Evolutionary conservation across 2,888 invertebrate genomes (phyloP), one percentile per base, ranked within the genome.

Genomic region (Leucophenga maculata): DNA sequence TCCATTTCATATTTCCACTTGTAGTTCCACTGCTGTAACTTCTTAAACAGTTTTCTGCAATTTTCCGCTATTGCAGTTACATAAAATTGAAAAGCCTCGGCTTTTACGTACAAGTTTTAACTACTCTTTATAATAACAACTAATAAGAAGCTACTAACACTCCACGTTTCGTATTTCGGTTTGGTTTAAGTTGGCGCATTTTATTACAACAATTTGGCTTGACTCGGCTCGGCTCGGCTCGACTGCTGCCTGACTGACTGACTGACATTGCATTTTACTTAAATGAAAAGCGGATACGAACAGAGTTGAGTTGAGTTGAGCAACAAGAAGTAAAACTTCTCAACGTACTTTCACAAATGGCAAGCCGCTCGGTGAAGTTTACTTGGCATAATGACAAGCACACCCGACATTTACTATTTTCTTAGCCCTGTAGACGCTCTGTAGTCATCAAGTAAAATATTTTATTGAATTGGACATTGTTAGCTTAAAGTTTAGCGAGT

Each of bases 401-500:
- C 13, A 18, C 60, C 60, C 60, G 60, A 60, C 60, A 60, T 60
- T 60, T 60, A 59, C 32, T 3, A 4, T 59, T 60, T 60, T 60
- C 60, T 39, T 44, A 60, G 16, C 59, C 32, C 11, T 11, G 57
- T 20, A 26, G n/a, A 4, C 16, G 13, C 26, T 18, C 60, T 16
- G 54, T 54, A 18, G 54, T 18, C 39, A 39, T 39, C 54, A 60
- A 39, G 60, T 60, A 18, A 60, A 60, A 60, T 60, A 39, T 60
- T 60, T 60, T 18, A 39, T 13, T 39, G 16, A 55, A 39, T 60
- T 60, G 60, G 26, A 65, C 26, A 50, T 26, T 73, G 70, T 69
- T 71, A 50, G 74, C 68, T 71, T 73, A 54, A 69, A 64, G 72
- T 67, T 69, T 68, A 74, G 74, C 72, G 14, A 13, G 11, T 68